phyloP scores from a whole-genome alignment of 37 sponge, comb jelly and placozoan genomes.

The Geodia barretti region DNA sequence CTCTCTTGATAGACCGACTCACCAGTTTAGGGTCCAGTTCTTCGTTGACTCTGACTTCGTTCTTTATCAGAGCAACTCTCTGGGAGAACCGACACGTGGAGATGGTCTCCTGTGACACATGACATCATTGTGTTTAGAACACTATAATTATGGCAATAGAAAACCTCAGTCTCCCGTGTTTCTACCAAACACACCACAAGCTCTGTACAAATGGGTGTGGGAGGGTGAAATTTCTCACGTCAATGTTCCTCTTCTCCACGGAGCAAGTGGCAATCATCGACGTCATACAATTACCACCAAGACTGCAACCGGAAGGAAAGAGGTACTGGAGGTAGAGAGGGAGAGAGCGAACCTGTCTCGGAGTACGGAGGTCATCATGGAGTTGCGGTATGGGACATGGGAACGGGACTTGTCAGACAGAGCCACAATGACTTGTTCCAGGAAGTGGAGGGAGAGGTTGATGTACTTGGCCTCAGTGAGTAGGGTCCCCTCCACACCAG shows the following conservation, averaged over 20 bases:
- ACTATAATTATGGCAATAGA: too few species aligned
- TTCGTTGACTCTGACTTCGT: constrained; percentile 95
- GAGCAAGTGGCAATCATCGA: constrained; percentile 98
- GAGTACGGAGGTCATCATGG: constrained; percentile 98
- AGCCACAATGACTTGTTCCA: constrained; percentile 98
- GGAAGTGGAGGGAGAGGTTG: constrained; percentile 92
- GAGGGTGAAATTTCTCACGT: constrained; percentile 66
- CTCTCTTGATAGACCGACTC: too few species aligned
- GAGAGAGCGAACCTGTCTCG: constrained; percentile 99
- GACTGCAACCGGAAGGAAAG: constrained; percentile 68
- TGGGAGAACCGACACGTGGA: constrained; percentile 98
- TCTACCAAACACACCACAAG: too few species aligned
- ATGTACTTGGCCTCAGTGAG: constrained; percentile 97
- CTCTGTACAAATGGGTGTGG: too few species aligned
- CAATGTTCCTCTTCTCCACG: constrained; percentile 91
- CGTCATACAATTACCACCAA: constrained; percentile 99
- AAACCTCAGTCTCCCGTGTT: too few species aligned
- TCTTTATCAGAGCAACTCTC: constrained; percentile 96
- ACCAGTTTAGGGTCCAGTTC: constrained; percentile 96
- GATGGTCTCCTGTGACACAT: constrained; percentile 91
- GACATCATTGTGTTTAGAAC: not conserved
- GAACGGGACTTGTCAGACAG: constrained; percentile 92
- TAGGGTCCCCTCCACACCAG: constrained; percentile 84
- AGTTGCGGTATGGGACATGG: constrained; percentile 97
- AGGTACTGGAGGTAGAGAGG: too few species aligned